Conservation (phyloP, 2,797 vertebrate species). For the Meriones psammophilus region DNA sequence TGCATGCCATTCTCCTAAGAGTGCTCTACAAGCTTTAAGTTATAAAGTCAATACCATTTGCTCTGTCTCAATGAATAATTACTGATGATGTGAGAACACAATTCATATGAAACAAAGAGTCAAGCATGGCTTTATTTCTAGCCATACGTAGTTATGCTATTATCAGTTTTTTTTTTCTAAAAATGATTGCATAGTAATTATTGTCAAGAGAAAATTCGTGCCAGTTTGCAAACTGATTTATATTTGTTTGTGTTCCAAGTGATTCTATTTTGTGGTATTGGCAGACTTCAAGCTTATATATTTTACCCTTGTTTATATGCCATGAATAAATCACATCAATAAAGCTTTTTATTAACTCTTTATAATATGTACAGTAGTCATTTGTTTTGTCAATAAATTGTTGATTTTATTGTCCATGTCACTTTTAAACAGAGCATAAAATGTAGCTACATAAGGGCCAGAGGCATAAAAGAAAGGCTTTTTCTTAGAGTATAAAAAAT, state of each 20-base stretch:
- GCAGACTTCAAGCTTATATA: not conserved
- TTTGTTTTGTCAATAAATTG: constrained; percentile 67
- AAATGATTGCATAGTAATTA: constrained; percentile 18
- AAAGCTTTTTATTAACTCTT: constrained; percentile 65
- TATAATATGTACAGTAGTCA: not conserved
- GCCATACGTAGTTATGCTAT: not conserved
- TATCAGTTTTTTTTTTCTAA: not conserved
- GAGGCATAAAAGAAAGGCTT: not conserved
- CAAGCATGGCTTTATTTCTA: not conserved
- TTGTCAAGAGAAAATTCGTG: not conserved
- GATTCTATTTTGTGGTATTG: constrained; percentile 17
- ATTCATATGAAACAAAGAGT: not conserved
- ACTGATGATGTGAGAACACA: not conserved
- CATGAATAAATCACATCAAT: constrained; percentile 43
- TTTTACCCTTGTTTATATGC: not conserved
- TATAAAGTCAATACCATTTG: not conserved
- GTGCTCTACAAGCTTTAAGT: not conserved
- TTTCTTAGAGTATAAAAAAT: not conserved
- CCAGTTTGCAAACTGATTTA: constrained; percentile 38
- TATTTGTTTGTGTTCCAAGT: constrained; percentile 18
- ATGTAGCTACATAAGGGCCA: not conserved
- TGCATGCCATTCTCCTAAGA: not conserved
- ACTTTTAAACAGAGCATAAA: constrained; percentile 61
- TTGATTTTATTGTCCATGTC: constrained; percentile 6
- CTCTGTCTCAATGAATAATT: not conserved